A percentile compares a stretch with the other conserved stretches of the same genome.
These are phyloP conservation scores for Manis javanica DNA, from an alignment of 2,797 vertebrate species.

Conservation along the genomic window DNA sequence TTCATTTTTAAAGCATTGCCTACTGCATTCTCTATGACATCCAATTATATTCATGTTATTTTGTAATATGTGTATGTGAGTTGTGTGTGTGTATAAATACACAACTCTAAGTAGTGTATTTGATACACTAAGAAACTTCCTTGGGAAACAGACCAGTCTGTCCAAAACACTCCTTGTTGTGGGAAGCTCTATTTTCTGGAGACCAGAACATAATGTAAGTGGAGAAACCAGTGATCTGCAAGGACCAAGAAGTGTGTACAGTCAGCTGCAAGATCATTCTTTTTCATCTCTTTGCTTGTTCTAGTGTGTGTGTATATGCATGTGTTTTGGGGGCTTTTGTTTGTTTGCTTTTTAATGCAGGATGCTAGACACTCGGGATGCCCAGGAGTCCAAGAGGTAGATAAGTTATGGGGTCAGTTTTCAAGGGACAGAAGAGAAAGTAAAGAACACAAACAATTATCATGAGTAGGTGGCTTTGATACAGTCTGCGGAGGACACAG, in stretches of 20 bases:
- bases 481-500: neutral
- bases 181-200: neutral
- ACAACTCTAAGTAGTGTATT: neutral
- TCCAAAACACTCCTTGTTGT: neutral
- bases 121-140: neutral
- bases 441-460: neutral
- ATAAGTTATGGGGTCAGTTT: neutral
- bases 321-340: neutral
- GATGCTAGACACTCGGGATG: neutral
- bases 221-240: neutral
- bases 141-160: neutral
- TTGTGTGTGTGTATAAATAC: neutral
- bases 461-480: neutral
- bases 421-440: neutral
- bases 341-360: neutral
- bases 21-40: neutral
- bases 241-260: neutral
- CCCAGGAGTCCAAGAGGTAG: neutral
- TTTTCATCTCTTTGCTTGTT: neutral
- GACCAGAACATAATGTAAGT: neutral
- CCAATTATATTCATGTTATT: neutral
- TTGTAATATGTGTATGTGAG: neutral
- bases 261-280: neutral
- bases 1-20: conserved; percentile 18
- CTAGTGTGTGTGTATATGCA: neutral